phyloP scores from a whole-genome alignment of 2,888 invertebrate genomes.

The Troides aeacus region DNA sequence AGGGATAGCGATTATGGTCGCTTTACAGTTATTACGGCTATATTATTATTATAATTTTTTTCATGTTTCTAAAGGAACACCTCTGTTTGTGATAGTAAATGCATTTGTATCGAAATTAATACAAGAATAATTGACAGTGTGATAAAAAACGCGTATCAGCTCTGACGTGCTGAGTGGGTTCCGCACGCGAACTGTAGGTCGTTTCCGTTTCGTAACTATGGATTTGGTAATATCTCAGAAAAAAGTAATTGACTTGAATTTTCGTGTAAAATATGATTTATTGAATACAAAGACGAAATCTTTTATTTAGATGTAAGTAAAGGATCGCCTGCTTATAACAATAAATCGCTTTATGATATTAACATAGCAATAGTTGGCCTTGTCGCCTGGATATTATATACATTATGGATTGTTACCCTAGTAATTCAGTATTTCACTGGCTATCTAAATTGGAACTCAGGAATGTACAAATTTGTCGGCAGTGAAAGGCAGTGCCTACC shows the following conservation, averaged over 20 bases:
- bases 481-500: too few relatives aligned
- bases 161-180: slow-evolving; percentile 36
- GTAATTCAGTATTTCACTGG: too few relatives aligned
- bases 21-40: neutral
- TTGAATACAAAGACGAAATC: too few relatives aligned
- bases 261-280: too few relatives aligned
- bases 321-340: too few relatives aligned
- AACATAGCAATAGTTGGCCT: too few relatives aligned
- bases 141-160: slow-evolving; percentile 34
- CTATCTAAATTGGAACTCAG: too few relatives aligned
- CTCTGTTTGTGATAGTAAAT: slow-evolving; percentile 7
- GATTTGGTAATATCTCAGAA: slow-evolving; percentile 3
- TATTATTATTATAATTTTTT: neutral
- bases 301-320: too few relatives aligned
- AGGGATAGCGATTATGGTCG: neutral
- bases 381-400: too few relatives aligned
- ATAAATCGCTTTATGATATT: too few relatives aligned
- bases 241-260: neutral
- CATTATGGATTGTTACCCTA: too few relatives aligned
- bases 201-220: slow-evolving; percentile 4
- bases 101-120: slow-evolving; percentile 21
- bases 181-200: slow-evolving; percentile 32
- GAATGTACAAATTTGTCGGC: too few relatives aligned
- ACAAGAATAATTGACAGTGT: slow-evolving; percentile 28
- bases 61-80: neutral